These are phyloP conservation scores for Chrysina gloriosa DNA, from an alignment of 2,888 invertebrate genomes.

Conservation along the genomic window DNA sequence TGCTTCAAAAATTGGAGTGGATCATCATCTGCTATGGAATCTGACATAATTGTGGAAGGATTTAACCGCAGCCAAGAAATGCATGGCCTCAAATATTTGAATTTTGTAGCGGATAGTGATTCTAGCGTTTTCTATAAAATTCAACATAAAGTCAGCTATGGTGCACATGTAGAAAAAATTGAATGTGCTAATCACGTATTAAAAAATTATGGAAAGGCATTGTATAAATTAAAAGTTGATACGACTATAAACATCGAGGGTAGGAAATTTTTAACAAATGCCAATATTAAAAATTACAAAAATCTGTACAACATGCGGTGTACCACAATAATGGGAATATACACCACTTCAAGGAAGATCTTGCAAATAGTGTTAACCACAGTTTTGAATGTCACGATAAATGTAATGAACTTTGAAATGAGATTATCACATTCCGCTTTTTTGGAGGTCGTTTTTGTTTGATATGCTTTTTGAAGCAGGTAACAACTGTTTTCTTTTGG, in stretches of 20 bases:
- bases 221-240: conserved; percentile 1
- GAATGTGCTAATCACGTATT: conserved; percentile 19
- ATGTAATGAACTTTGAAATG: too few relatives aligned
- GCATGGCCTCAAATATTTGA: conserved; percentile 53
- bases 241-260: background rate
- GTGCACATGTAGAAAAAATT: conserved; percentile 40
- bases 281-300: conserved; percentile 13
- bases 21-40: conserved; percentile 56
- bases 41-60: conserved; percentile 56
- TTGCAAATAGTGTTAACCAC: too few relatives aligned
- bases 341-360: too few relatives aligned
- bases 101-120: conserved; percentile 58
- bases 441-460: conserved; percentile 33
- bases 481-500: background rate
- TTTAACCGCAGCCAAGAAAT: conserved; percentile 53
- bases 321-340: too few relatives aligned
- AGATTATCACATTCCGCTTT: conserved; percentile 3
- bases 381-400: too few relatives aligned
- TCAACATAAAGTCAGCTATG: conserved; percentile 50
- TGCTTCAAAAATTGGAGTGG: conserved; percentile 58
- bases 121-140: conserved; percentile 55
- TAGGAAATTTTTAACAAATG: conserved; percentile 22
- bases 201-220: conserved; percentile 8
- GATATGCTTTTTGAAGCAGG: conserved; percentile 36
- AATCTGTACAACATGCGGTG: too few relatives aligned